phyloP scores from a whole-genome alignment of 2,797 vertebrate species.

The Periparus ater region DNA sequence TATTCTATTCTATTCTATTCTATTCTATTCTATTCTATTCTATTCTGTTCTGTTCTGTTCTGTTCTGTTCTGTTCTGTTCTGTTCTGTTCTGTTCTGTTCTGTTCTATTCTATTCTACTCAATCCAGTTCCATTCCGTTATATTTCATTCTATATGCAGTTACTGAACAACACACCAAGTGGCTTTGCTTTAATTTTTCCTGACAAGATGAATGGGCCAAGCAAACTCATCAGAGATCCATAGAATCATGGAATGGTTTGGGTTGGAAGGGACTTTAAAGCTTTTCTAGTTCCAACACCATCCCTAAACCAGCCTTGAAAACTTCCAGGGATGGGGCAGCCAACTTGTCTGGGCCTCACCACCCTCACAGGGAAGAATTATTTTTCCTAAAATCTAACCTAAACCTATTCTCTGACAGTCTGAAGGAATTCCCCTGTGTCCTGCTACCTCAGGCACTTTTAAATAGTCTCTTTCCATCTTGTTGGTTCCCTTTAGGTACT shows the following conservation, averaged over 20 bases:
- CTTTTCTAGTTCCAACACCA: not conserved
- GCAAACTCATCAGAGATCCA: not conserved
- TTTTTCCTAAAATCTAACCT: not conserved
- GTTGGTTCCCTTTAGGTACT: not conserved
- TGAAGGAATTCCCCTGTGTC: not conserved
- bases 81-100: not conserved
- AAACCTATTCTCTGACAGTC: not conserved
- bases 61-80: not conserved
- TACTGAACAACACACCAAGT: not conserved
- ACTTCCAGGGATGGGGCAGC: rapidly evolving
- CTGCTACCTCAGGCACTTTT: not conserved
- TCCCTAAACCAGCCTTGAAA: not conserved
- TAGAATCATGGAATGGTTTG: not conserved
- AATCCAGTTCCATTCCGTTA: not conserved
- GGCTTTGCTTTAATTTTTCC: not conserved
- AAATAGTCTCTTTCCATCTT: not conserved
- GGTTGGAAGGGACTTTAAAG: not conserved
- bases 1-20: not conserved
- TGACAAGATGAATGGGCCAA: not conserved
- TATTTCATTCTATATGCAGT: not conserved
- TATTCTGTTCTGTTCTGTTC: not conserved
- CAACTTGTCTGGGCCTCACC: not conserved
- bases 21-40: not conserved
- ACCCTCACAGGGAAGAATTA: not conserved
- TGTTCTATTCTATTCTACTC: no score